A percentile compares a stretch with the other conserved stretches of the same genome.
phyloP scores from a whole-genome alignment of 37 sponge, comb jelly and placozoan species.

The Oopsacas minuta region DNA sequence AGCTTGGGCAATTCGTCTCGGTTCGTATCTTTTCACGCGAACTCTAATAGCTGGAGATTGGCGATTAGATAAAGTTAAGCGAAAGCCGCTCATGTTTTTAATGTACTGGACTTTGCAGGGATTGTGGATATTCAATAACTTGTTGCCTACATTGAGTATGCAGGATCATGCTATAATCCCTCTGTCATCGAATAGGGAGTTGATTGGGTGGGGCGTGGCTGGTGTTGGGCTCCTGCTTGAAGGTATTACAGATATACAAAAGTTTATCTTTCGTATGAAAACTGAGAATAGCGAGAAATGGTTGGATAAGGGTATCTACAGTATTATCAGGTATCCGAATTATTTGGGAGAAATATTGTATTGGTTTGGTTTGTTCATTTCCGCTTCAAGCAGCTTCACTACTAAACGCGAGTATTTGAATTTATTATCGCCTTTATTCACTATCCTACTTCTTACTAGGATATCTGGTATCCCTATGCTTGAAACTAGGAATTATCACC shows the following conservation, averaged over 20 bases:
- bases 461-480: conserved; percentile 77
- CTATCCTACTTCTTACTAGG: conserved; percentile 41
- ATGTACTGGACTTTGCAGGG: conserved; percentile 81
- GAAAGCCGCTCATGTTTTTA: conserved; percentile 55
- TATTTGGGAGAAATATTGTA: conserved; percentile 91
- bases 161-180: background rate
- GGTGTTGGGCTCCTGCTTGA: conserved; percentile 64
- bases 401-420: conserved; percentile 36
- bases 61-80: conserved; percentile 59
- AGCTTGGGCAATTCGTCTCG: conserved; percentile 69
- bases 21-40: conserved; percentile 62
- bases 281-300: conserved; percentile 58
- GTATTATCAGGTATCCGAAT: conserved; percentile 78
- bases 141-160: conserved; percentile 54
- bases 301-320: conserved; percentile 72
- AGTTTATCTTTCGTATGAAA: conserved; percentile 51
- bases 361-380: conserved; percentile 79
- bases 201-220: conserved; percentile 75
- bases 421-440: conserved; percentile 53
- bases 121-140: conserved; percentile 65
- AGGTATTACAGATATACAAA: conserved; percentile 74
- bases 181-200: conserved; percentile 55
- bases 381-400: conserved; percentile 69
- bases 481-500: conserved; percentile 44
- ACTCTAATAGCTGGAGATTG: conserved; percentile 59